These are phyloP conservation scores for Charina bottae DNA, from an alignment of 2,113 vertebrate species.

Conservation along the genomic window DNA sequence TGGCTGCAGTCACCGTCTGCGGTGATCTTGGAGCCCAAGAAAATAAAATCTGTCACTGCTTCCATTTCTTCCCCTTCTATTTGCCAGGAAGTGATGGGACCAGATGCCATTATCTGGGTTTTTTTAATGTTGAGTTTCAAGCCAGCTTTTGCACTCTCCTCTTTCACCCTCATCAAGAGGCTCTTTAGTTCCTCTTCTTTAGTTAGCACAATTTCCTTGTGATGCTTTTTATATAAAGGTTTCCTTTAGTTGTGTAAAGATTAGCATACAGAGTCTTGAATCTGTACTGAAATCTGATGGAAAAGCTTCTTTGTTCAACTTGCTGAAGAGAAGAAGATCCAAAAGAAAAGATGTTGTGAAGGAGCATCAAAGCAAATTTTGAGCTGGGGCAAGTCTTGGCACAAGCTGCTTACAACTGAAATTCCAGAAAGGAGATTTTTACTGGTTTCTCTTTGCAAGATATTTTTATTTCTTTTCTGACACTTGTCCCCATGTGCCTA, in stretches of 20 bases:
- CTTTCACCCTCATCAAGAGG: too few relatives aligned
- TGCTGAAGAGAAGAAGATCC: conserved; percentile 22
- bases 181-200: too few relatives aligned
- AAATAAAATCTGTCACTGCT: too few relatives aligned
- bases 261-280: background rate
- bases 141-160: too few relatives aligned
- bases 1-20: too few relatives aligned
- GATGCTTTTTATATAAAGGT: conserved; percentile 13
- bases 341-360: background rate
- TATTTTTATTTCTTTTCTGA: background rate
- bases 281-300: background rate
- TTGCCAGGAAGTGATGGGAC: too few relatives aligned
- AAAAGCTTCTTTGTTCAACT: conserved; percentile 7
- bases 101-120: too few relatives aligned
- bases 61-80: too few relatives aligned
- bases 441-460: background rate
- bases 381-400: background rate
- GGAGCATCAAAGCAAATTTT: background rate
- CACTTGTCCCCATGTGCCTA: background rate
- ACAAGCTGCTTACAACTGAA: background rate
- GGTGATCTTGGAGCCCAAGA: too few relatives aligned
- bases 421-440: background rate
- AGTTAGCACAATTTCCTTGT: conserved; percentile 17
- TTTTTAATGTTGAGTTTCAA: too few relatives aligned
- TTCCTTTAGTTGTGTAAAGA: background rate